These are phyloP conservation scores for Phyllostomus hastatus DNA, from an alignment of 2,113 vertebrate species.

Conservation along the genomic window DNA sequence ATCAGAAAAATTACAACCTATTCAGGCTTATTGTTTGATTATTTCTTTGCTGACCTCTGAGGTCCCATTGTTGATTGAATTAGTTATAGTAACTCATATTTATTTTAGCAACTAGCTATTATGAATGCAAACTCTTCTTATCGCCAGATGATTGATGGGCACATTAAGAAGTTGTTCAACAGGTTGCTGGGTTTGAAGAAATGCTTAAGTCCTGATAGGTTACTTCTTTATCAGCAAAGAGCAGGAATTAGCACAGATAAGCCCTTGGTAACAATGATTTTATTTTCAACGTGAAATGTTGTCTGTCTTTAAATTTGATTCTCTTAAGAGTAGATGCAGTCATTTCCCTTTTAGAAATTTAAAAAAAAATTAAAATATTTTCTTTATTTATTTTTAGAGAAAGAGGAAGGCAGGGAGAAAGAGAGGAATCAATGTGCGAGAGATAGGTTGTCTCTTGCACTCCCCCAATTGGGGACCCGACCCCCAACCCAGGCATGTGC, in stretches of 20 bases:
- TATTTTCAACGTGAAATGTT: constrained; percentile 75
- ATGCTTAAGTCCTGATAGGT: constrained; percentile 84
- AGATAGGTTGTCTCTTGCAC: too few relatives aligned
- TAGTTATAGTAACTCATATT: constrained; percentile 87
- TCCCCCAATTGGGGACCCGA: too few relatives aligned
- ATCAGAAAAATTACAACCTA: constrained; percentile 87
- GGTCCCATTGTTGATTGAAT: constrained; percentile 85
- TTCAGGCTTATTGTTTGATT: constrained; percentile 86
- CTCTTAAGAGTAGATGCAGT: constrained; percentile 63
- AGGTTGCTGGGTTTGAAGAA: constrained; percentile 87
- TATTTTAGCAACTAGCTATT: constrained; percentile 88
- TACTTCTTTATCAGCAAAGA: constrained; percentile 81
- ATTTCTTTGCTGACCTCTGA: constrained; percentile 85
- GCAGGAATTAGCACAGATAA: constrained; percentile 81
- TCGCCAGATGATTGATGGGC: constrained; percentile 87
- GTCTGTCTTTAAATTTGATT: constrained; percentile 69
- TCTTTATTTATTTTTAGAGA: too few relatives aligned
- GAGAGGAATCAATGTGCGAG: too few relatives aligned
- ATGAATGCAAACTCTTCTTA: constrained; percentile 85
- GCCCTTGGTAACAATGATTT: constrained; percentile 74
- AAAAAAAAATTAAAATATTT: not conserved
- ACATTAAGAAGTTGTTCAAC: constrained; percentile 88
- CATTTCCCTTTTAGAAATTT: constrained; percentile 67
- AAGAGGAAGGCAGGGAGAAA: too few relatives aligned
- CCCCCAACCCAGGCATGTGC: too few relatives aligned